Evolutionary conservation across 2,113 vertebrate genomes (phyloP).

Genomic region (Nycticorax nycticorax): DNA sequence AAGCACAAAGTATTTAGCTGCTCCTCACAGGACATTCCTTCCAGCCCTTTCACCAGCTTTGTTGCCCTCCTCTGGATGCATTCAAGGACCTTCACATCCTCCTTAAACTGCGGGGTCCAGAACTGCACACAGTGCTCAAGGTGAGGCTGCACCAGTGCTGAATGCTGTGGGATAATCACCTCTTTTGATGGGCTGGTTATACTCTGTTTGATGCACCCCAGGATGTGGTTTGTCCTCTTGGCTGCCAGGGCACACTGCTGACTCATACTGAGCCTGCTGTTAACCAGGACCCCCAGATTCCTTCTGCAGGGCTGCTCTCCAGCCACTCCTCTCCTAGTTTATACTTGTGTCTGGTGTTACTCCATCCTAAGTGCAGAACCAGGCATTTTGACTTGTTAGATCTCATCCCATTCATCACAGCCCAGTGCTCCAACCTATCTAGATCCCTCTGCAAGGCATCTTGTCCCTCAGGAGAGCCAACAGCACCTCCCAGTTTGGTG

Average conservation of each 20-base stretch:
- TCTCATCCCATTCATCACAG: not conserved
- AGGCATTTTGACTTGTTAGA: not conserved
- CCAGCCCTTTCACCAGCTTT: not conserved
- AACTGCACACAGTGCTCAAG: not conserved
- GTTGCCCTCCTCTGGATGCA: not conserved
- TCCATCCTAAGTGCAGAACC: not conserved
- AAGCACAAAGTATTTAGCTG: not conserved
- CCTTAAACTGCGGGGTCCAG: not conserved
- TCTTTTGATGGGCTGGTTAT: not conserved
- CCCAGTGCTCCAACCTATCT: not conserved
- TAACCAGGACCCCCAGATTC: not conserved
- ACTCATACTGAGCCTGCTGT: not conserved
- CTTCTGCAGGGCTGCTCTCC: not conserved
- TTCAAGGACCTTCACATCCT: not conserved
- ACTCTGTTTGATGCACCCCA: not conserved
- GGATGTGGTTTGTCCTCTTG: not conserved
- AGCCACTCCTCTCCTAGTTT: no score
- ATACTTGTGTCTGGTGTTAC: not conserved
- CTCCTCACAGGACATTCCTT: not conserved
- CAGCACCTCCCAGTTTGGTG: not conserved
- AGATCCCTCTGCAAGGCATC: no score
- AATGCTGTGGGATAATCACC: not conserved
- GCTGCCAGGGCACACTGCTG: not conserved
- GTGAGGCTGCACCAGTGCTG: not conserved
- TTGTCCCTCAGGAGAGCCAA: no score